These are phyloP conservation scores for Neotoxoptera formosana DNA, from an alignment of 1,140 invertebrate species.

Conservation along the genomic window DNA sequence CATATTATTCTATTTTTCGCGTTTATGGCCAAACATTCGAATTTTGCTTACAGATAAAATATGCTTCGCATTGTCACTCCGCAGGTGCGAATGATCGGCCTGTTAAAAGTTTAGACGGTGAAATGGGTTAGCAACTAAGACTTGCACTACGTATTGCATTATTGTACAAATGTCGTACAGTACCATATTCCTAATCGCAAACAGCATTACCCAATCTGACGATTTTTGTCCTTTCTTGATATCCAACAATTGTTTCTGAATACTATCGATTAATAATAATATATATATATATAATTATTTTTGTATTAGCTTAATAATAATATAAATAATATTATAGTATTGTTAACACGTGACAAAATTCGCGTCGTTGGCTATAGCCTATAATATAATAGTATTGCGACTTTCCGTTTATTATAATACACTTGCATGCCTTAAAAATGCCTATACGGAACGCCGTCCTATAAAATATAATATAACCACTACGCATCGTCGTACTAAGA, in stretches of 20 bases:
- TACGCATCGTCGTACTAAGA: neutral
- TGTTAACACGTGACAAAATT: neutral
- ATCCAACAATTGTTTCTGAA: too few species aligned
- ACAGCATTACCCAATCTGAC: neutral
- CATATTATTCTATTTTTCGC: neutral
- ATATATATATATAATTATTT: neutral
- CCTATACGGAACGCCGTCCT: neutral
- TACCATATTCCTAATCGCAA: neutral
- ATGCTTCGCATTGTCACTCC: neutral
- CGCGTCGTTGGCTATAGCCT: neutral
- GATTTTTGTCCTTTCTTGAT: neutral
- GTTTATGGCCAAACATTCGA: neutral
- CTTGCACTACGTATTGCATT: neutral
- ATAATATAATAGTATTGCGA: too few species aligned
- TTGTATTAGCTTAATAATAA: too few species aligned
- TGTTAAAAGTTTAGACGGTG: neutral
- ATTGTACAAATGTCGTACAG: neutral
- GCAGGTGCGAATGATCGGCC: neutral
- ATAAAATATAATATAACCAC: neutral
- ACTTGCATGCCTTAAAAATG: neutral
- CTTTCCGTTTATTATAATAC: neutral
- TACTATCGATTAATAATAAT: neutral
- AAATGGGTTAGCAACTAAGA: neutral
- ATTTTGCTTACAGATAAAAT: neutral
- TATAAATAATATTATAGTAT: neutral